These are phyloP conservation scores for Aplysia californica DNA, from an alignment of 1,140 invertebrate genomes.

Conservation along the genomic window DNA sequence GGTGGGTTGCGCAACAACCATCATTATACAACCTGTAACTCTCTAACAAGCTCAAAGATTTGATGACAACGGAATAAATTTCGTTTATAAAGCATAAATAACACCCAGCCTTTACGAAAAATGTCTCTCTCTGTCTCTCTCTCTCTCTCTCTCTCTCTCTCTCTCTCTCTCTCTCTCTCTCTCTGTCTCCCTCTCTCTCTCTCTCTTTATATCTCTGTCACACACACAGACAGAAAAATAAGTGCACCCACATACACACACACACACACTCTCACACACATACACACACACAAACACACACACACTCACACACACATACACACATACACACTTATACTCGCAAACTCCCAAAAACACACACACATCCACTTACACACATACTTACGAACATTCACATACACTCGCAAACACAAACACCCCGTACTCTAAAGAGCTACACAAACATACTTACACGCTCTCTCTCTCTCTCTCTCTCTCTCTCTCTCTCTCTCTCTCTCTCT, in stretches of 20 bases:
- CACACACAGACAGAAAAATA: background rate
- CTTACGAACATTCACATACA: background rate
- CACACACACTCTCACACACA: conserved; percentile 11
- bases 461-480: background rate
- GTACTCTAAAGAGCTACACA: background rate
- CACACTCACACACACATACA: conserved; percentile 22
- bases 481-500: conserved; percentile 12
- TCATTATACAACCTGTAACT: too few species aligned
- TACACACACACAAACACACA: conserved; percentile 12
- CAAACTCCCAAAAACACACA: background rate
- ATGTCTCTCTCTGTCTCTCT: too few species aligned
- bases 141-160: too few species aligned
- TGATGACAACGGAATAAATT: too few species aligned
- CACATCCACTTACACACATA: background rate
- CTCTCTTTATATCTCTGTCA: too few species aligned
- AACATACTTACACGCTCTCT: background rate
- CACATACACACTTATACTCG: conserved; percentile 15
- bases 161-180: too few species aligned
- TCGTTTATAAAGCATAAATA: too few species aligned
- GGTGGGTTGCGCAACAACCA: too few species aligned
- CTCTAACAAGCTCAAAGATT: too few species aligned
- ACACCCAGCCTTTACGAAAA: too few species aligned
- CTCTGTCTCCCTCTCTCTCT: too few species aligned
- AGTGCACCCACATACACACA: conserved; percentile 6
- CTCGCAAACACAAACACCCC: background rate